Evolutionary conservation across 2,797 vertebrate species (phyloP).

Genomic region (Pelochelys cantorii): DNA sequence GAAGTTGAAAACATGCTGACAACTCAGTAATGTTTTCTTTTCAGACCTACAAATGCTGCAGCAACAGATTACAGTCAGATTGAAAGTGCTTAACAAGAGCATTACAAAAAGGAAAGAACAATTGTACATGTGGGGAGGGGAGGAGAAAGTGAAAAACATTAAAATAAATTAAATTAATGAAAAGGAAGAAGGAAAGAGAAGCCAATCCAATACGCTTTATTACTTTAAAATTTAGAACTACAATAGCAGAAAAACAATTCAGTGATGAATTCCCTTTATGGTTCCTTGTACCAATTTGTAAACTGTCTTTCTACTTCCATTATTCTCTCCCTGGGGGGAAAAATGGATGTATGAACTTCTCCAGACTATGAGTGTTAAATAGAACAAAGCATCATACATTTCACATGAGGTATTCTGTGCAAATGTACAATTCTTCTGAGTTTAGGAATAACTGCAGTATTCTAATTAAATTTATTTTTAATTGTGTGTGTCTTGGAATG

Average conservation of each 20-base stretch:
- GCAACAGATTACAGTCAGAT: conserved; percentile 70
- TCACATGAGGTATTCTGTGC: neutral
- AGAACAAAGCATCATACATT: neutral
- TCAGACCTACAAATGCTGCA: conserved; percentile 66
- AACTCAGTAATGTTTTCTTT: conserved; percentile 70
- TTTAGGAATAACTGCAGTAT: neutral
- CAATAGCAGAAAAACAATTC: conserved; percentile 34
- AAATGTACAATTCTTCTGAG: neutral
- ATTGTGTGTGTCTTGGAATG: neutral
- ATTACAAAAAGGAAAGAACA: conserved; percentile 62
- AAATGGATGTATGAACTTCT: neutral
- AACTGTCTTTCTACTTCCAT: conserved; percentile 6
- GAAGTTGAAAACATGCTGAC: conserved; percentile 75
- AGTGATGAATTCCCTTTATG: neutral
- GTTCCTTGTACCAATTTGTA: conserved; percentile 34
- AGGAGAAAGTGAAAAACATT: neutral
- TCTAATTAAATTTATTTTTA: neutral
- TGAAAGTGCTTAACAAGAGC: conserved; percentile 57
- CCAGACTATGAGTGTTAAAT: neutral
- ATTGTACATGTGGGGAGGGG: conserved; percentile 28
- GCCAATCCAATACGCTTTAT: neutral
- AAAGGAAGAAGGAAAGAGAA: conserved; percentile 33
- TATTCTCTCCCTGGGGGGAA: neutral
- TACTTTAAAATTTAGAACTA: conserved; percentile 18
- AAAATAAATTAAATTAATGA: conserved; percentile 54